Evolutionary conservation across 2,113 vertebrate genomes (phyloP).

Genomic region (Bothrops jararaca): DNA sequence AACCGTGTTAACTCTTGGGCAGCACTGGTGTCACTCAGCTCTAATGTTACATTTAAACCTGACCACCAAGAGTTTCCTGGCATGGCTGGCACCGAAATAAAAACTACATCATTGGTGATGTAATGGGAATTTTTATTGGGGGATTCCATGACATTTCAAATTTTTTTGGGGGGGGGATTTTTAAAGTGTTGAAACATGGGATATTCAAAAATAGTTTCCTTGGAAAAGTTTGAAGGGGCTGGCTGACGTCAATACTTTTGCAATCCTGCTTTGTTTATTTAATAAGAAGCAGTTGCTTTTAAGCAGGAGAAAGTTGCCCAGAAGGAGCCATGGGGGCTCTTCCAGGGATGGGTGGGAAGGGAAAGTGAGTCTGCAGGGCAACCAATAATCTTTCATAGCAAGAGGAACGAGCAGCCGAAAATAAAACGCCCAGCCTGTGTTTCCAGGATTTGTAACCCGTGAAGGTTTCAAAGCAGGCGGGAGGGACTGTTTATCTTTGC

Average conservation of each 20-base stretch:
- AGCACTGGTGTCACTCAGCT: neutral
- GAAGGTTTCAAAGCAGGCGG: neutral
- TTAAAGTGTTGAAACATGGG: neutral
- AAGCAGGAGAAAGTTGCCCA: neutral
- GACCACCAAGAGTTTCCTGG: neutral
- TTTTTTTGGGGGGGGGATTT: neutral
- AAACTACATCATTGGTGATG: neutral
- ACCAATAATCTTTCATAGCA: neutral
- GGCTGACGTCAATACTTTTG: neutral
- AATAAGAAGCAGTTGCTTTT: neutral
- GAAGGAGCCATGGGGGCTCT: neutral
- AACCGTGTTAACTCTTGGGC: neutral
- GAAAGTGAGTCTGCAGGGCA: fast-evolving
- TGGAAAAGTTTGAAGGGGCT: too few species aligned
- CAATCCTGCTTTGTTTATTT: neutral
- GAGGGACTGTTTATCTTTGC: neutral
- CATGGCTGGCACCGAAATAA: neutral
- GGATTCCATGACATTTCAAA: neutral
- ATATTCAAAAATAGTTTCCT: neutral
- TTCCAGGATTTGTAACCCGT: neutral
- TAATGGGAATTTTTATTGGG: neutral
- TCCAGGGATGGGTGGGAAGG: neutral
- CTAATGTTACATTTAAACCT: neutral
- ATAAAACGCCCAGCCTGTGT: neutral
- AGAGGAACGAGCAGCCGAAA: neutral